Percentiles rank a stretch among this genome's conserved stretches.
Evolutionary conservation across 2,888 invertebrate species (phyloP).

Genomic region (Odontocolon sp.): DNA sequence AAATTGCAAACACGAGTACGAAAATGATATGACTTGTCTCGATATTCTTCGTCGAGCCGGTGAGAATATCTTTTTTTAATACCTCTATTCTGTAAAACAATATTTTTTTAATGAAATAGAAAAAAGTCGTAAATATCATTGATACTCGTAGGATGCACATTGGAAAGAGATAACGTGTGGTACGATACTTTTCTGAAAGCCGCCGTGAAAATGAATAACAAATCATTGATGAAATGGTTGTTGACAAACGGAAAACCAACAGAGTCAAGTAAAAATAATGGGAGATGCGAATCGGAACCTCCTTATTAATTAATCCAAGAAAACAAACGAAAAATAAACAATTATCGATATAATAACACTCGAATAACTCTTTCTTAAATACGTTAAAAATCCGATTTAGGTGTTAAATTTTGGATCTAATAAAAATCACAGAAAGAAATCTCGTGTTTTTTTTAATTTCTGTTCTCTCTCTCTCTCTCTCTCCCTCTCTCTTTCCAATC

Average conservation of each 20-base stretch:
- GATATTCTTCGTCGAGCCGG: constrained; percentile 54
- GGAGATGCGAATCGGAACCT: no score
- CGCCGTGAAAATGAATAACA: constrained; percentile 54
- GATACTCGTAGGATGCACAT: constrained; percentile 57
- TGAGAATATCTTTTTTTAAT: constrained; percentile 4
- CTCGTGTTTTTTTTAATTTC: no score
- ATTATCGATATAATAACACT: no score
- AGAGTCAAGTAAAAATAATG: no score
- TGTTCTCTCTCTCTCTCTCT: no score
- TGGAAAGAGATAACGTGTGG: constrained; percentile 58
- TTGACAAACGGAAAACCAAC: constrained; percentile 22
- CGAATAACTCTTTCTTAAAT: no score
- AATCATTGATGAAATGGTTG: constrained; percentile 62
- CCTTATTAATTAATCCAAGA: not conserved
- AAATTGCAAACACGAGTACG: not conserved
- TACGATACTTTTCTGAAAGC: constrained; percentile 61
- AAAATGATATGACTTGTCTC: constrained; percentile 51
- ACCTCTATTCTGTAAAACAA: no score
- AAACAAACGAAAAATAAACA: constrained; percentile 39
- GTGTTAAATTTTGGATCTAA: no score
- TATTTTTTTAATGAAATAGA: not conserved
- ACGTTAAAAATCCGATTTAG: no score
- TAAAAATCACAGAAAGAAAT: no score
- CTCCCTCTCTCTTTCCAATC: no score
- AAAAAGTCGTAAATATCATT: not conserved